Conservation (phyloP, 2,797 vertebrate genomes). For the Clarias laeviceps region DNA sequence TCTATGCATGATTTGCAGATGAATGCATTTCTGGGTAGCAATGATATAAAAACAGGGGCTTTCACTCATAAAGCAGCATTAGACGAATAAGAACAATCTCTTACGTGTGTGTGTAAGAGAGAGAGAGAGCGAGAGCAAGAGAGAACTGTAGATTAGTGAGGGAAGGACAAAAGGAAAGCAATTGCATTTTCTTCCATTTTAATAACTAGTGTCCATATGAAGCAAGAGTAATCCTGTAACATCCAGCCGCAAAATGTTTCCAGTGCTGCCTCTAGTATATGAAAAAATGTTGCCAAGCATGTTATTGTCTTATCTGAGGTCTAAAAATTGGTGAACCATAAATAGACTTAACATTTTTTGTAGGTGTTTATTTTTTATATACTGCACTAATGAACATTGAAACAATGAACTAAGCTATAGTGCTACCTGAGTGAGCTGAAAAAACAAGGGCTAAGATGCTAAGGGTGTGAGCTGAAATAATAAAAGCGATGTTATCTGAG, state of each 20-base stretch:
- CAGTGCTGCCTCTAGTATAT: not conserved
- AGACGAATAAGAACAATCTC: slow-evolving; percentile 25
- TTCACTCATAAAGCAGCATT: slow-evolving; percentile 12
- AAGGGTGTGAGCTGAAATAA: not conserved
- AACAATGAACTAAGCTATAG: not conserved
- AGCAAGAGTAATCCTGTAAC: not conserved
- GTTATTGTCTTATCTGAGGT: not conserved
- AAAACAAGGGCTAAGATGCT: not conserved
- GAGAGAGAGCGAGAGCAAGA: not conserved
- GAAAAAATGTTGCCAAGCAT: not conserved
- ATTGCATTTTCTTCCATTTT: not conserved
- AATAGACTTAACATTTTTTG: not conserved
- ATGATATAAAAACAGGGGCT: slow-evolving; percentile 12
- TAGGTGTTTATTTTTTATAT: not conserved
- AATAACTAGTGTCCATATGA: slow-evolving; percentile 3
- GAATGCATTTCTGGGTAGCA: slow-evolving; percentile 56
- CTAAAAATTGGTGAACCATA: not conserved
- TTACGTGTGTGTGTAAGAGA: not conserved
- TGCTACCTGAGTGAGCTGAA: not conserved
- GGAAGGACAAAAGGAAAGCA: slow-evolving; percentile 4
- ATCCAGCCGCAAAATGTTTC: not conserved
- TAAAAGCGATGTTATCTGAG: not conserved
- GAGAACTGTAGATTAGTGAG: not conserved
- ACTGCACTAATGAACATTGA: not conserved
- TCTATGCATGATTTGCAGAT: slow-evolving; percentile 53